Conservation (phyloP, 2,888 invertebrate species). For the Drosophila neotestacea region DNA sequence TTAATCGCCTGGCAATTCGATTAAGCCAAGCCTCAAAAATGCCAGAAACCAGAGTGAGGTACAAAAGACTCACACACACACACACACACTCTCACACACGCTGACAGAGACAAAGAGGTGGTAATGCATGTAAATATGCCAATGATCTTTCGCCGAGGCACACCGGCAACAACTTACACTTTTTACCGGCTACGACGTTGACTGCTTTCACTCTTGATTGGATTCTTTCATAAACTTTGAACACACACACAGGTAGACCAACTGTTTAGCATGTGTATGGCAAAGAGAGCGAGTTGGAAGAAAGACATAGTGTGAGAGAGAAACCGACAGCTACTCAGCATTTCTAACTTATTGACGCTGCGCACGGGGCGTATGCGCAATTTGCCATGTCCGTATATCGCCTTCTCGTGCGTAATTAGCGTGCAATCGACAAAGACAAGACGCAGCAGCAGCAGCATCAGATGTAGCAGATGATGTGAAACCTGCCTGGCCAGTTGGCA, state of each 20-base stretch:
- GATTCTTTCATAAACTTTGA: slow-evolving; percentile 64
- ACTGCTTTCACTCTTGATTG: slow-evolving; percentile 76
- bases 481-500: slow-evolving; percentile 15
- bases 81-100: slow-evolving; percentile 6
- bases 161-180: slow-evolving; percentile 63
- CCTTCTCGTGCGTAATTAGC: slow-evolving; percentile 42
- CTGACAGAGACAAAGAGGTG: slow-evolving; percentile 17
- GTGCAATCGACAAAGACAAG: slow-evolving; percentile 34
- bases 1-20: slow-evolving; percentile 27
- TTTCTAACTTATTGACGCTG: slow-evolving; percentile 3
- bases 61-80: slow-evolving; percentile 4
- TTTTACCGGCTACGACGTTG: slow-evolving; percentile 64
- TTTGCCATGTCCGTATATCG: slow-evolving; percentile 41
- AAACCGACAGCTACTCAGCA: slow-evolving; percentile 3
- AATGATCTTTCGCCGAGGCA: slow-evolving; percentile 63
- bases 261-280: slow-evolving; percentile 20
- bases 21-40: slow-evolving; percentile 41
- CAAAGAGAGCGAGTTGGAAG: slow-evolving; percentile 4
- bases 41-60: slow-evolving; percentile 16
- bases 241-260: slow-evolving; percentile 14
- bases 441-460: not conserved
- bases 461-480: slow-evolving; percentile 1
- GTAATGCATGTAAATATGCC: slow-evolving; percentile 58
- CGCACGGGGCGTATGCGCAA: slow-evolving; percentile 58
- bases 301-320: slow-evolving; percentile 3